These are phyloP conservation scores for Linnaemya vulpina DNA, from an alignment of 2,888 invertebrate genomes.

Conservation along the genomic window DNA sequence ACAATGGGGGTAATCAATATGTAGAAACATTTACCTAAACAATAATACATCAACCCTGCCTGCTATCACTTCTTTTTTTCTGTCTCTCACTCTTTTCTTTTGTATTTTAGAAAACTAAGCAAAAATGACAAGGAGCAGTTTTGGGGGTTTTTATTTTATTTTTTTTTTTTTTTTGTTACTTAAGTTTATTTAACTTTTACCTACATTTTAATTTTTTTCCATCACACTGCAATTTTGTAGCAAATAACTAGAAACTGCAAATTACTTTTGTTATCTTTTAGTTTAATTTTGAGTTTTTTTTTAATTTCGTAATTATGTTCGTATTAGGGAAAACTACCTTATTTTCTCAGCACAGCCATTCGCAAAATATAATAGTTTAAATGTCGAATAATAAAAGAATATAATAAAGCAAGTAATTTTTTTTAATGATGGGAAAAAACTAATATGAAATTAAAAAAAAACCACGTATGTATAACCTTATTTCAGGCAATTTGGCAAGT, in stretches of 20 bases:
- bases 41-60: constrained; percentile 49
- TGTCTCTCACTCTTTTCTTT: neutral
- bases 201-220: constrained; percentile 56
- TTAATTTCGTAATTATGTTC: constrained; percentile 23
- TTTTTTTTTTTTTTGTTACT: constrained; percentile 2
- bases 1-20: constrained; percentile 41
- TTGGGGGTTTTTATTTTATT: constrained; percentile 13
- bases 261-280: constrained; percentile 66
- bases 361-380: constrained; percentile 7
- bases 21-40: constrained; percentile 47
- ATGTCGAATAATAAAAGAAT: constrained; percentile 28
- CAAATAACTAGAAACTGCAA: constrained; percentile 59
- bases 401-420: constrained; percentile 11
- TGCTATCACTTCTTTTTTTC: neutral
- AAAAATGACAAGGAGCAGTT: constrained; percentile 14
- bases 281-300: constrained; percentile 18
- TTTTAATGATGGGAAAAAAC: constrained; percentile 11
- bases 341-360: constrained; percentile 22
- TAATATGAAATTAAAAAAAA: neutral
- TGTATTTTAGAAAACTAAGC: constrained; percentile 3
- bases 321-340: constrained; percentile 30
- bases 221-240: constrained; percentile 51
- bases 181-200: constrained; percentile 71
- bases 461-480: neutral
- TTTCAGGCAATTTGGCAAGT: constrained; percentile 23